Evolutionary conservation across 2,888 invertebrate genomes (phyloP).

Genomic region (Lobophora halterata): DNA sequence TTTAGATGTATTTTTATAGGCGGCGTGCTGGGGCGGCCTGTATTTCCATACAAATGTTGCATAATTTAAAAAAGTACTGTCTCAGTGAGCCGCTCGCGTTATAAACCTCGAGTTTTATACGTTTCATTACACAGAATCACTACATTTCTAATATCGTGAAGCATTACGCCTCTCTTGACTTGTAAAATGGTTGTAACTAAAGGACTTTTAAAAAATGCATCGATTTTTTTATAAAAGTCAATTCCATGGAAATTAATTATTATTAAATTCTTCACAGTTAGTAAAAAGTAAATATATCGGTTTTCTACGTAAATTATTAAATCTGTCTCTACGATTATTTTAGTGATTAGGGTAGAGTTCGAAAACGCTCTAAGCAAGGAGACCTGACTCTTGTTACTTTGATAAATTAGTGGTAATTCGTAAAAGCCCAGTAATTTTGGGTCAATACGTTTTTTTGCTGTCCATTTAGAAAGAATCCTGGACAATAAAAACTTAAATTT

Average conservation of each 20-base stretch:
- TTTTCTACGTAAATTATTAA: too few species aligned
- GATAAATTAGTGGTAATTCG: too few species aligned
- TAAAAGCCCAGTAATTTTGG: too few species aligned
- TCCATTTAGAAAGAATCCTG: too few species aligned
- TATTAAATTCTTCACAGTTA: neutral
- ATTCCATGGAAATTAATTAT: slow-evolving; percentile 5
- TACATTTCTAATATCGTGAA: slow-evolving; percentile 14
- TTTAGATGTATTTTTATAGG: slow-evolving; percentile 70
- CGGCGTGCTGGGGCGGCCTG: slow-evolving; percentile 54
- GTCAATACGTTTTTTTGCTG: too few species aligned
- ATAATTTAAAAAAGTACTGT: slow-evolving; percentile 70
- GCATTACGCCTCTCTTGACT: slow-evolving; percentile 7
- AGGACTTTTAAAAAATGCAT: slow-evolving; percentile 9
- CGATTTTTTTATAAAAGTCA: slow-evolving; percentile 10
- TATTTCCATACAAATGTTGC: slow-evolving; percentile 79
- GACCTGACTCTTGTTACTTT: too few species aligned
- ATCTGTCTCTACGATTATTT: too few species aligned
- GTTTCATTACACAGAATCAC: slow-evolving; percentile 27
- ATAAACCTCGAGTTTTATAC: slow-evolving; percentile 61
- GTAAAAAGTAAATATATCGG: too few species aligned
- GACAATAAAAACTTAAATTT: too few species aligned
- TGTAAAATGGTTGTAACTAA: slow-evolving; percentile 8
- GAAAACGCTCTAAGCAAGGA: too few species aligned
- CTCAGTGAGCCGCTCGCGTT: slow-evolving; percentile 50
- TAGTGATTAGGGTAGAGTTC: too few species aligned